Percentiles rank a stretch among this genome's conserved stretches.
phyloP scores from a whole-genome alignment of 2,113 vertebrate species.

The Pimephales promelas region DNA sequence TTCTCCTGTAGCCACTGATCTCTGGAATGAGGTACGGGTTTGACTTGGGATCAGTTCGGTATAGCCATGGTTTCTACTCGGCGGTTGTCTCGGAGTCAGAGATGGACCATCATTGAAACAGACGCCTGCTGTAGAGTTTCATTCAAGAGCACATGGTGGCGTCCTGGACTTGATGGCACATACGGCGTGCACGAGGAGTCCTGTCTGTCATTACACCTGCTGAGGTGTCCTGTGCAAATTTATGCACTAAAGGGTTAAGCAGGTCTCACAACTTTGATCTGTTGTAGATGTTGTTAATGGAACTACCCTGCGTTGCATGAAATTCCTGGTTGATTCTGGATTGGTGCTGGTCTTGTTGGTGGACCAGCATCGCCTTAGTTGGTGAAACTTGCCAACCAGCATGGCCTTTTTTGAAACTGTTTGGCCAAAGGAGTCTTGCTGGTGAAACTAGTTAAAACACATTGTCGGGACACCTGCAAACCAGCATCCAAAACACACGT shows the following conservation, averaged over 20 bases:
- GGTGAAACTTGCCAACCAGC: not conserved
- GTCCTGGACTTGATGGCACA: not conserved
- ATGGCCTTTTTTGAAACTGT: constrained; percentile 1
- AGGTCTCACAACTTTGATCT: not conserved
- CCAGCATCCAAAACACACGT: not conserved
- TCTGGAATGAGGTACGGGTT: not conserved
- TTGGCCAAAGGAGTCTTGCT: not conserved
- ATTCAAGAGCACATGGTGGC: constrained; percentile 24
- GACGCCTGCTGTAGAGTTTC: constrained; percentile 39
- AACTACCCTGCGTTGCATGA: not conserved
- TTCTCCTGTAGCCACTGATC: not conserved
- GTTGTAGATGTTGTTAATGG: not conserved
- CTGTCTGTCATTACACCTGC: constrained; percentile 24
- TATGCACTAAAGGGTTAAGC: not conserved
- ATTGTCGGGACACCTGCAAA: not conserved
- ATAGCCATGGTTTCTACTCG: constrained; percentile 19
- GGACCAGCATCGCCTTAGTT: not conserved
- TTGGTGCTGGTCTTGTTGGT: not conserved
- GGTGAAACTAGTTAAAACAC: constrained; percentile 5
- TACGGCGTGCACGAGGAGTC: not conserved
- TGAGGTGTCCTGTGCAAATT: constrained; percentile 20
- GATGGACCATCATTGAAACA: constrained; percentile 49
- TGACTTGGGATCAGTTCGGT: constrained; percentile 12
- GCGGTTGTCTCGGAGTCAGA: constrained; percentile 25
- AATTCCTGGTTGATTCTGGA: constrained; percentile 10